Percentiles rank a stretch among this genome's conserved stretches.
phyloP scores from a whole-genome alignment of 2,113 vertebrate genomes.

The Lynx canadensis region DNA sequence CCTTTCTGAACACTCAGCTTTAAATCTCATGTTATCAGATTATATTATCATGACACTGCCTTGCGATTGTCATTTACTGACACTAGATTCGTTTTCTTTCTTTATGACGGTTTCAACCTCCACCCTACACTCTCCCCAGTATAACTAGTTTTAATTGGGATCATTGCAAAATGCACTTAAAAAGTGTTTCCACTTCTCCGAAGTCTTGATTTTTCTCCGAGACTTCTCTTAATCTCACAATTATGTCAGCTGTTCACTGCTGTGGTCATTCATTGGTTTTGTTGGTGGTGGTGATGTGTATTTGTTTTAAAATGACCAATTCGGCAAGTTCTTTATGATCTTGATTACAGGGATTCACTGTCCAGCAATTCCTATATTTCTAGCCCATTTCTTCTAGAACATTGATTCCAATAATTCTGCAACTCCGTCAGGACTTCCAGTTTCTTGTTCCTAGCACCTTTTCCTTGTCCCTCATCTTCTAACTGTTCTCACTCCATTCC shows the following conservation, averaged over 20 bases:
- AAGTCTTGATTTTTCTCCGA: background rate
- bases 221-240: background rate
- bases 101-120: background rate
- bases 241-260: background rate
- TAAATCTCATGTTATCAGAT: background rate
- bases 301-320: background rate
- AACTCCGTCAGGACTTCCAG: background rate
- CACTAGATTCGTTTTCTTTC: background rate
- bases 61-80: background rate
- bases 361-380: background rate
- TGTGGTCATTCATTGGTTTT: background rate
- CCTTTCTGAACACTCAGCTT: background rate
- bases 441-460: background rate
- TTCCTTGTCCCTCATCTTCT: background rate
- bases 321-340: background rate
- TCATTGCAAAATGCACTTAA: background rate
- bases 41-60: rapidly evolving
- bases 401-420: background rate
- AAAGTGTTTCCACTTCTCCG: background rate
- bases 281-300: rapidly evolving
- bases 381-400: background rate
- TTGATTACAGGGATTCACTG: background rate
- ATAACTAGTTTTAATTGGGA: background rate
- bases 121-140: background rate
- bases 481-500: background rate